Evolutionary conservation across 2,797 vertebrate species (phyloP).

Genomic region (Phyllotis vaccarum): DNA sequence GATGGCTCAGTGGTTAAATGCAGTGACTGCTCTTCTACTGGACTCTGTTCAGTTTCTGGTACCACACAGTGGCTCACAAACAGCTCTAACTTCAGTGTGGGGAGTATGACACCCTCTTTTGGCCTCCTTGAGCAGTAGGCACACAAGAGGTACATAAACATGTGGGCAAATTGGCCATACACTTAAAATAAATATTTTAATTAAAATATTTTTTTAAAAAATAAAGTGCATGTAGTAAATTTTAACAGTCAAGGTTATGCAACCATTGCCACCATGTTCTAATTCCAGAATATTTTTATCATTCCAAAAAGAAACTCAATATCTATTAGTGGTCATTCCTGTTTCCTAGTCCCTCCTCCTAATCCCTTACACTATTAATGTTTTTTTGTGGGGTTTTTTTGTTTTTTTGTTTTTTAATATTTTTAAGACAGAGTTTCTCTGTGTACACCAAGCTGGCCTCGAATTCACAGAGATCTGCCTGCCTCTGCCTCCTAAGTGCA

Average conservation of each 20-base stretch:
- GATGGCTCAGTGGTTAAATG: neutral
- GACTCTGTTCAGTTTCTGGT: neutral
- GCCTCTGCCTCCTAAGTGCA: neutral
- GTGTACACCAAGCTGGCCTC: neutral
- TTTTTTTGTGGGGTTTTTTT: neutral
- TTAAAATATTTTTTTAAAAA: neutral
- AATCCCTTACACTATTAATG: neutral
- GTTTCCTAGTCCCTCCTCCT: neutral
- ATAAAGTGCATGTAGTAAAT: neutral
- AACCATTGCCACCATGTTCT: neutral
- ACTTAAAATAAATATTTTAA: neutral
- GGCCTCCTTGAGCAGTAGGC: neutral
- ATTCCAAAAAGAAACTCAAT: neutral
- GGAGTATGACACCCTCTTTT: neutral
- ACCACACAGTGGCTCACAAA: neutral
- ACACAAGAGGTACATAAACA: neutral
- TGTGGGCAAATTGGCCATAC: neutral
- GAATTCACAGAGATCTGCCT: too few relatives aligned
- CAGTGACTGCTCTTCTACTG: neutral
- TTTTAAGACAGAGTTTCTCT: neutral
- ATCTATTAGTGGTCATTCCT: neutral
- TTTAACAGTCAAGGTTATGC: neutral
- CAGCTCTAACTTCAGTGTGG: neutral
- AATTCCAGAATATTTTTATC: constrained; percentile 26
- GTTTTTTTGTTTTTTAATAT: neutral